phyloP scores from a whole-genome alignment of 1,140 invertebrate genomes.

The Micrasema longulum region DNA sequence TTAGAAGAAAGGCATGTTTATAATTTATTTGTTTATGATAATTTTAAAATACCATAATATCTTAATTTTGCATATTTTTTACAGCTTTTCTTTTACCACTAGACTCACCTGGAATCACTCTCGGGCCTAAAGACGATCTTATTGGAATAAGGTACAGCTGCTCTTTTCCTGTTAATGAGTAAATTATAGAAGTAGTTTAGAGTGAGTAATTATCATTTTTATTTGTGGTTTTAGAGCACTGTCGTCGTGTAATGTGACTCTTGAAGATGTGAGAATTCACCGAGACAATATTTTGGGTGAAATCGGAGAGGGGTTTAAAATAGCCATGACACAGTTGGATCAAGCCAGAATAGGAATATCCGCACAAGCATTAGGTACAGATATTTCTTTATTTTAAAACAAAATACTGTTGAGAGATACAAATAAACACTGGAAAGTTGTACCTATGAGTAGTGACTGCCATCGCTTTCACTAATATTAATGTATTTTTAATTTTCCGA shows the following conservation, averaged over 20 bases:
- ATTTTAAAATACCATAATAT: background rate
- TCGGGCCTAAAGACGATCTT: slow-evolving; percentile 62
- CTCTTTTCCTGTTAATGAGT: no score
- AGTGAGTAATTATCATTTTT: slow-evolving; percentile 7
- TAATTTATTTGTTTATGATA: no score
- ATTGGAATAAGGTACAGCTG: slow-evolving; percentile 63
- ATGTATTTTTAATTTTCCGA: no score
- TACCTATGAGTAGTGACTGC: no score
- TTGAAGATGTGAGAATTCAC: slow-evolving; percentile 80
- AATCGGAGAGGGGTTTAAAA: slow-evolving; percentile 84
- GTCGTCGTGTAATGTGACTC: slow-evolving; percentile 80
- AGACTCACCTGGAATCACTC: slow-evolving; percentile 66
- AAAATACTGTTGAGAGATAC: no score
- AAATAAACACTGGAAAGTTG: no score
- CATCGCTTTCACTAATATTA: no score
- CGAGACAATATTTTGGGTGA: slow-evolving; percentile 71
- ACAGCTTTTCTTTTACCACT: slow-evolving; percentile 66
- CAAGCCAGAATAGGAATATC: slow-evolving; percentile 87
- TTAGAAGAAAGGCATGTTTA: no score
- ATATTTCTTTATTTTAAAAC: no score
- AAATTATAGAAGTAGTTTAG: background rate
- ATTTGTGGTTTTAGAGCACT: slow-evolving; percentile 74
- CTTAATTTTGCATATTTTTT: slow-evolving; percentile 24
- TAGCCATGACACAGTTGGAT: slow-evolving; percentile 85
- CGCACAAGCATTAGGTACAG: slow-evolving; percentile 76